A percentile compares a stretch with the other conserved stretches of the same genome.
Evolutionary conservation across 2,888 invertebrate species (phyloP).

Genomic region (Drosophila austrosaltans): DNA sequence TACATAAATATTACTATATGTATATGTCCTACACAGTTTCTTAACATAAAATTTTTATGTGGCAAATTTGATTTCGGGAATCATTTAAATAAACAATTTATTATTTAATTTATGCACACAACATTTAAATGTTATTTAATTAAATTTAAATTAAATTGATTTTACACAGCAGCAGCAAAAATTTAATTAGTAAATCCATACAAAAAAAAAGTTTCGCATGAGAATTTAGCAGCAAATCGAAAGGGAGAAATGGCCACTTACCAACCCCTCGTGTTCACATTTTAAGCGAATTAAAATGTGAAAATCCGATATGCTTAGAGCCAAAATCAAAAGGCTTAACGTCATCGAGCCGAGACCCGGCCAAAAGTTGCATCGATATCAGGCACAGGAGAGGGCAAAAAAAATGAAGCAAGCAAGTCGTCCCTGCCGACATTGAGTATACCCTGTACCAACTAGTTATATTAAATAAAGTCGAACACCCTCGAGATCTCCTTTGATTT

Average conservation of each 20-base stretch:
- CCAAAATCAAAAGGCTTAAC: constrained; percentile 51
- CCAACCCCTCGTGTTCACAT: constrained; percentile 33
- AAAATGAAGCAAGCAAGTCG: no score
- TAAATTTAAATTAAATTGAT: constrained; percentile 26
- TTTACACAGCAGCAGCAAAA: constrained; percentile 2
- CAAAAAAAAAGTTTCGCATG: constrained; percentile 9
- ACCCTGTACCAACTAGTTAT: no score
- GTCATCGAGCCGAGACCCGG: constrained; percentile 9
- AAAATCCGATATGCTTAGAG: constrained; percentile 53
- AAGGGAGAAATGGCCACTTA: neutral
- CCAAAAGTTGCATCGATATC: constrained; percentile 59
- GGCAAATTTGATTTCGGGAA: neutral
- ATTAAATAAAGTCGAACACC: no score
- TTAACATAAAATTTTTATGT: neutral
- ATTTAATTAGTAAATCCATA: constrained; percentile 19
- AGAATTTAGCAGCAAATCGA: neutral
- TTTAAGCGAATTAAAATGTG: constrained; percentile 54
- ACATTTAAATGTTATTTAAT: constrained; percentile 2
- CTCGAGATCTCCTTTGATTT: no score
- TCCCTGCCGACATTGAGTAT: no score
- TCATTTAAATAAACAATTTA: neutral
- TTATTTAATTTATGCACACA: constrained; percentile 1
- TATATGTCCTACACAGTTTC: no score
- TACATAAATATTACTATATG: no score
- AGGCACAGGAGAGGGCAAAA: constrained; percentile 13